Evolutionary conservation across 23 tunicate species (phyloP).

Genomic region (Trididemnum nubilum): DNA sequence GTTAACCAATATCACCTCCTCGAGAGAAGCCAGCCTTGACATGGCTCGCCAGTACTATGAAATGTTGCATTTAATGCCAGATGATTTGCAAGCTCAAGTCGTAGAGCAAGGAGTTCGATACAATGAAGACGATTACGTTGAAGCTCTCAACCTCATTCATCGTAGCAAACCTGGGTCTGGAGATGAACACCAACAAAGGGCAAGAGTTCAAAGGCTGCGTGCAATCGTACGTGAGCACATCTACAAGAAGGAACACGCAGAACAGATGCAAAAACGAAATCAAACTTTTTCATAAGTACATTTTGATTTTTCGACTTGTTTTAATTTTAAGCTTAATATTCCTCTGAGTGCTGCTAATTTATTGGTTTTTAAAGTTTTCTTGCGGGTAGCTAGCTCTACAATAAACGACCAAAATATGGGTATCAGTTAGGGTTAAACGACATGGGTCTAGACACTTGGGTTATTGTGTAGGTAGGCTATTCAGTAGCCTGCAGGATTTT

Average conservation of each 20-base stretch:
- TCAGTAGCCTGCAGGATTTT: too few relatives aligned
- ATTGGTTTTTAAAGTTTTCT: too few relatives aligned
- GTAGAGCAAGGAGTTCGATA: slow-evolving; percentile 94
- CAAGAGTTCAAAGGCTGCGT: slow-evolving; percentile 71
- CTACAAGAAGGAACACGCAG: slow-evolving; percentile 69
- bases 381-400: too few relatives aligned
- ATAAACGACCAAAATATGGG: too few relatives aligned
- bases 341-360: too few relatives aligned
- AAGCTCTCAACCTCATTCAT: slow-evolving; percentile 74
- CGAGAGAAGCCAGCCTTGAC: slow-evolving; percentile 90
- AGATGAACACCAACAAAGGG: slow-evolving; percentile 49
- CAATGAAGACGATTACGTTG: slow-evolving; percentile 73
- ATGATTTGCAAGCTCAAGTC: slow-evolving; percentile 86
- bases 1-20: slow-evolving; percentile 85
- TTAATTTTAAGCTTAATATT: too few relatives aligned
- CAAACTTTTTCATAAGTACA: background rate
- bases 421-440: too few relatives aligned
- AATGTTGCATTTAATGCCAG: slow-evolving; percentile 84
- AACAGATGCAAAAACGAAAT: slow-evolving; percentile 35
- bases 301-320: background rate
- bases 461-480: too few relatives aligned
- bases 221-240: slow-evolving; percentile 72
- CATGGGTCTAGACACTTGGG: too few relatives aligned
- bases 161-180: slow-evolving; percentile 95
- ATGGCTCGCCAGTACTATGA: slow-evolving; percentile 90